These are phyloP conservation scores for Pristionchus maxplancki DNA, from an alignment of 2,888 invertebrate species.

Conservation along the genomic window DNA sequence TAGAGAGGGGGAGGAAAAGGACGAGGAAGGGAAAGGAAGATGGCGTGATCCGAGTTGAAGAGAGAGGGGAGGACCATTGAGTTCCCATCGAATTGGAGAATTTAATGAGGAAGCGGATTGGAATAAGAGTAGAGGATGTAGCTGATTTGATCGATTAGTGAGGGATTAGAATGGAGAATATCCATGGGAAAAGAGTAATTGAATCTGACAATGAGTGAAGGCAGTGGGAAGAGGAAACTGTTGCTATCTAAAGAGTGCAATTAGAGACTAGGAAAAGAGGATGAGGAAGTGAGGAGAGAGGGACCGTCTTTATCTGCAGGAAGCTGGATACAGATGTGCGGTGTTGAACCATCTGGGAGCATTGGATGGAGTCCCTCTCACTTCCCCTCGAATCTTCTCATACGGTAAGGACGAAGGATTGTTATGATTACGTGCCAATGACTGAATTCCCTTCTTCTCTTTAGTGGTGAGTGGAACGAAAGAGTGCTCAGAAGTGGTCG, in stretches of 20 bases:
- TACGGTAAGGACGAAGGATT: conserved; percentile 84
- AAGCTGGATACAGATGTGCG: conserved; percentile 88
- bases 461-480: neutral
- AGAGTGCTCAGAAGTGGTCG: neutral
- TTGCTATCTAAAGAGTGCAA: neutral
- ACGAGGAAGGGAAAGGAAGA: neutral
- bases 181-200: conserved; percentile 43
- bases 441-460: conserved; percentile 5
- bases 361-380: conserved; percentile 88
- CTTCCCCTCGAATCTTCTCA: conserved; percentile 90
- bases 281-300: no score
- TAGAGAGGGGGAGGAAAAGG: neutral
- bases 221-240: neutral
- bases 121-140: conserved; percentile 33
- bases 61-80: neutral
- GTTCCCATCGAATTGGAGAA: neutral
- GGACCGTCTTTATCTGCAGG: neutral
- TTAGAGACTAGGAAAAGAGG: neutral
- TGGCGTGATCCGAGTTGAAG: conserved; percentile 4
- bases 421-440: neutral
- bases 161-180: neutral
- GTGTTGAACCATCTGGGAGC: conserved; percentile 96
- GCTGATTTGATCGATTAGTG: conserved; percentile 26
- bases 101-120: conserved; percentile 17
- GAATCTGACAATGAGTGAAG: neutral